Percentiles rank a stretch among this genome's conserved stretches.
These are phyloP conservation scores for Noctilio leporinus DNA, from an alignment of 2,113 vertebrate species.

Conservation along the genomic window DNA sequence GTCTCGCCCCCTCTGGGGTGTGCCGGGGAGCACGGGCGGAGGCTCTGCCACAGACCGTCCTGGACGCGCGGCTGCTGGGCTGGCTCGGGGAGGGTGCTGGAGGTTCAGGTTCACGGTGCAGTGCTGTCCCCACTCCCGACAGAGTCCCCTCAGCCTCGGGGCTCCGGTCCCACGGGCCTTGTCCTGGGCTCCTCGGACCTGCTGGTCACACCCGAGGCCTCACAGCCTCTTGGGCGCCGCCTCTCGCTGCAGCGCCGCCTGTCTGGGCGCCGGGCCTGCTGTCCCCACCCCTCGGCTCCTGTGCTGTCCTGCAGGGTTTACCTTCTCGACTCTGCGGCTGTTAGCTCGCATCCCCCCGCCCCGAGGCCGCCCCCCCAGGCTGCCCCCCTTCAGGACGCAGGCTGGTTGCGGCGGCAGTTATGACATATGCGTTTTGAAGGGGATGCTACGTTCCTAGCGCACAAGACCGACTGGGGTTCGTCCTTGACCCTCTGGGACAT, in stretches of 20 bases:
- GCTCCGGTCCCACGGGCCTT: not conserved
- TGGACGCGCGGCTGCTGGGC: not conserved
- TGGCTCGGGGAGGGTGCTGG: not conserved
- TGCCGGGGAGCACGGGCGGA: not conserved
- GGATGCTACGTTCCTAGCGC: not conserved
- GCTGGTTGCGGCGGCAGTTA: not conserved
- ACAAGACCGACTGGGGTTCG: too few species aligned
- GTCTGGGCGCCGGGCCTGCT: too few species aligned
- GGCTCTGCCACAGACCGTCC: not conserved
- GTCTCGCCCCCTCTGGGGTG: conserved; percentile 1
- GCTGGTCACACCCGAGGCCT: not conserved
- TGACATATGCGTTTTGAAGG: not conserved
- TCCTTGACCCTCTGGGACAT: not conserved
- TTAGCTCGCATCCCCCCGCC: too few species aligned
- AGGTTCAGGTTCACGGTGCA: not conserved
- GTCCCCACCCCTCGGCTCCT: too few species aligned
- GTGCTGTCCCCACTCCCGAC: not conserved
- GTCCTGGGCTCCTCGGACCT: not conserved
- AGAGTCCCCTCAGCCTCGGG: fast-evolving
- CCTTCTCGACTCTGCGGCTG: too few species aligned
- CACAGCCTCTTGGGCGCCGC: too few species aligned
- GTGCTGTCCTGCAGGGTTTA: too few species aligned
- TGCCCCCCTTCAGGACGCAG: not conserved
- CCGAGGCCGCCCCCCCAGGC: not conserved
- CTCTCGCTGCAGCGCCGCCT: too few species aligned